Conservation (phyloP, 2,888 invertebrate species). For the Orgyia antiqua region DNA sequence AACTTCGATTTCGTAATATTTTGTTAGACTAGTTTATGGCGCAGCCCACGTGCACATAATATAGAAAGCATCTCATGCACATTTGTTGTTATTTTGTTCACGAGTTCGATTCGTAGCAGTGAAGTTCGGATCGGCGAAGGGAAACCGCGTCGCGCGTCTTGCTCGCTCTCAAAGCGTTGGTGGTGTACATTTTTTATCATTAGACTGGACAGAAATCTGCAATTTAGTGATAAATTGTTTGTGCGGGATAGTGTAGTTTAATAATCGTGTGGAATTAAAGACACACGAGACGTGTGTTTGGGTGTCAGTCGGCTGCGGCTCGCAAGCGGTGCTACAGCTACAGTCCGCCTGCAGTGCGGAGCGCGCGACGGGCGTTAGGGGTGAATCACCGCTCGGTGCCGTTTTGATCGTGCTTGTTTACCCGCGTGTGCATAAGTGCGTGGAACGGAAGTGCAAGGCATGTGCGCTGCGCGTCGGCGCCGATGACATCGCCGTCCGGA, state of each 20-base stretch:
- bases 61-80: slow-evolving; percentile 78
- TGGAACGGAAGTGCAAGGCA: slow-evolving; percentile 73
- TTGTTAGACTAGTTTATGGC: slow-evolving; percentile 57
- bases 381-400: slow-evolving; percentile 70
- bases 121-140: slow-evolving; percentile 58
- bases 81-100: slow-evolving; percentile 86
- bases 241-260: slow-evolving; percentile 55
- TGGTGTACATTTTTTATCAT: slow-evolving; percentile 45
- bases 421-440: slow-evolving; percentile 74
- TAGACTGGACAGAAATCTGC: slow-evolving; percentile 49
- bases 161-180: slow-evolving; percentile 48
- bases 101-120: slow-evolving; percentile 79
- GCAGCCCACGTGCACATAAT: slow-evolving; percentile 75
- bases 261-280: slow-evolving; percentile 46
- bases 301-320: slow-evolving; percentile 65
- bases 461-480: slow-evolving; percentile 66
- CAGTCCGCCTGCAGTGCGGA: slow-evolving; percentile 55
- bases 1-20: slow-evolving; percentile 45
- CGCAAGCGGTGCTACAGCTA: slow-evolving; percentile 51
- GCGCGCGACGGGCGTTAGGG: slow-evolving; percentile 57
- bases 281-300: slow-evolving; percentile 63
- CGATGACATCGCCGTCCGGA: slow-evolving; percentile 68
- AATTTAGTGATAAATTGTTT: slow-evolving; percentile 51
- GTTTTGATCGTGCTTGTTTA: slow-evolving; percentile 72
- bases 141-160: slow-evolving; percentile 59